Evolutionary conservation across 2,888 invertebrate species (phyloP).

Genomic region (Polymixis lichenea): DNA sequence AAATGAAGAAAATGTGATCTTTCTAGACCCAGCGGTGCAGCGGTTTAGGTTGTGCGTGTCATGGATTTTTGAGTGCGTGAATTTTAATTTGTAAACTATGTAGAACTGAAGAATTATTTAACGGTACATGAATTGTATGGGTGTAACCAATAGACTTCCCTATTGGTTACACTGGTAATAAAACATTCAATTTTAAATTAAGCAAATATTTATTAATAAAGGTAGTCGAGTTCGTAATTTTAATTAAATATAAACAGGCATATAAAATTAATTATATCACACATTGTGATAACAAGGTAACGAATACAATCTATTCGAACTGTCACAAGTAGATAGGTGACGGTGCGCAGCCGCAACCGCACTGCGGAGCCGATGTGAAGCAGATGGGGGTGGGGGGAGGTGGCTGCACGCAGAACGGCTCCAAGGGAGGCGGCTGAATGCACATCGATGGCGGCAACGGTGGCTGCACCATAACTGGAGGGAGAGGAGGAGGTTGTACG

Average conservation of each 20-base stretch:
- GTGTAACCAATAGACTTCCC: background rate
- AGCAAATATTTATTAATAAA: constrained; percentile 43
- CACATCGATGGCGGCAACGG: constrained; percentile 79
- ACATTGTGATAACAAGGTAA: constrained; percentile 58
- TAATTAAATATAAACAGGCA: constrained; percentile 33
- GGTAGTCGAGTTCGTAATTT: constrained; percentile 15
- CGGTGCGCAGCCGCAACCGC: constrained; percentile 64
- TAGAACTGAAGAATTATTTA: background rate
- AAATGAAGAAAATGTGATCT: background rate
- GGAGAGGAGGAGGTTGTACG: constrained; percentile 81
- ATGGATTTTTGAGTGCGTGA: no score
- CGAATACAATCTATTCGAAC: constrained; percentile 52
- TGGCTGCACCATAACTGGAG: constrained; percentile 82
- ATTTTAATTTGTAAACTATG: background rate
- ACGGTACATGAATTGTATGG: background rate
- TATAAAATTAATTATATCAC: constrained; percentile 45
- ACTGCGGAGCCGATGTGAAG: constrained; percentile 63
- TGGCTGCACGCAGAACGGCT: constrained; percentile 79
- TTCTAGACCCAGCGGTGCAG: background rate
- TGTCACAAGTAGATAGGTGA: constrained; percentile 72
- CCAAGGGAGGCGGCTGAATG: constrained; percentile 80
- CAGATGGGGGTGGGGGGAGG: constrained; percentile 69
- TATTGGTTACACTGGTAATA: constrained; percentile 8
- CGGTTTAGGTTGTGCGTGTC: no score
- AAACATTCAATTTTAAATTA: constrained; percentile 20